These are phyloP conservation scores for Daboia siamensis DNA, from an alignment of 2,113 vertebrate genomes.

Conservation along the genomic window DNA sequence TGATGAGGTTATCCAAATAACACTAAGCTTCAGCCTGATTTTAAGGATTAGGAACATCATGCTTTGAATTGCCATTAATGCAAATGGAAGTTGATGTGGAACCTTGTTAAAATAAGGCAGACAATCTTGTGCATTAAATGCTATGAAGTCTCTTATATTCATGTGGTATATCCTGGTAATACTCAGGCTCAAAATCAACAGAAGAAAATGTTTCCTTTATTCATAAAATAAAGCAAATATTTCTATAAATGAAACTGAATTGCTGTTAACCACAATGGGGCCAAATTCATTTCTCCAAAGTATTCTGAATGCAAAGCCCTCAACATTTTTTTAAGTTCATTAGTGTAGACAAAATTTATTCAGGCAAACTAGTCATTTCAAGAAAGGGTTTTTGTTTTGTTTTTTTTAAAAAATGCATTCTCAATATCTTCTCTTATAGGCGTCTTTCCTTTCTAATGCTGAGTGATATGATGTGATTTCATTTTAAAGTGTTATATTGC, in stretches of 20 bases:
- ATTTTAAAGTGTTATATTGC: not conserved
- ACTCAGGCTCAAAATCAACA: not conserved
- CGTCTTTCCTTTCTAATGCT: not conserved
- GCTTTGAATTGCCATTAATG: not conserved
- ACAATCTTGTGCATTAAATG: not conserved
- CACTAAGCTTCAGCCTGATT: not conserved
- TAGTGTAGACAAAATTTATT: not conserved
- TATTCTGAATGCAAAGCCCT: not conserved
- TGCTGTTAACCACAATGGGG: not conserved
- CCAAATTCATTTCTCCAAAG: not conserved
- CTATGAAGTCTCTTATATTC: not conserved
- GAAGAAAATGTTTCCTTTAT: not conserved
- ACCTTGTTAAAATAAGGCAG: slow-evolving; percentile 8
- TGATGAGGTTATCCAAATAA: not conserved
- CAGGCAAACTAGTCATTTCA: not conserved
- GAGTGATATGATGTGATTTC: not conserved
- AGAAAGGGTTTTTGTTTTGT: not conserved
- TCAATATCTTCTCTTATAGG: not conserved
- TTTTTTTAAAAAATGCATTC: not conserved
- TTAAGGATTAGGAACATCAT: slow-evolving; percentile 7
- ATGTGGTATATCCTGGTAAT: not conserved
- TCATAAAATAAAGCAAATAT: not conserved
- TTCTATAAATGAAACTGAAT: not conserved
- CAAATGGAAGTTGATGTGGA: not conserved
- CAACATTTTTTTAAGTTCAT: no score